These are phyloP conservation scores for Bilobella aurantiaca DNA, from an alignment of 1,140 invertebrate genomes.

Conservation along the genomic window DNA sequence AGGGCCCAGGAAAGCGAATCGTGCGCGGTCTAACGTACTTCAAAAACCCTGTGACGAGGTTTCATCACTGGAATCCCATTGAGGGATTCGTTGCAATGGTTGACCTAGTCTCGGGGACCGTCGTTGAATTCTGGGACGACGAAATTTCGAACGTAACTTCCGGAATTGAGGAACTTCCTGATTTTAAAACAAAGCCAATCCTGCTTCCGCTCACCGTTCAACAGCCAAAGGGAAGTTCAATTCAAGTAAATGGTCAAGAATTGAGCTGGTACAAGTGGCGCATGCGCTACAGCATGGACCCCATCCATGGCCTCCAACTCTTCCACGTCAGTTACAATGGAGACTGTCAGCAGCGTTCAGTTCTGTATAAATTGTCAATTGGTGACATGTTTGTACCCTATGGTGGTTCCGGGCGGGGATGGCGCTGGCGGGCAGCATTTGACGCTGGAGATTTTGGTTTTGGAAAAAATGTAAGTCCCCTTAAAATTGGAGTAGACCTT, in stretches of 20 bases:
- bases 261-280: slow-evolving; percentile 4
- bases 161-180: neutral
- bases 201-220: neutral
- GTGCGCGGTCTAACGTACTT: neutral
- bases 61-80: neutral
- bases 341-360: neutral
- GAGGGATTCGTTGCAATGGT: neutral
- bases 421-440: neutral
- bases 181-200: neutral
- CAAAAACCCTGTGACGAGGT: neutral
- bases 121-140: neutral
- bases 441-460: neutral
- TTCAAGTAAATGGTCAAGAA: neutral
- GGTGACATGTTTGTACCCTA: neutral
- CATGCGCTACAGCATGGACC: neutral
- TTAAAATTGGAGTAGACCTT: neutral
- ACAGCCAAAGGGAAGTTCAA: neutral
- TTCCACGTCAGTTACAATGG: neutral
- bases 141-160: neutral
- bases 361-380: neutral
- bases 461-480: neutral
- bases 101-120: neutral
- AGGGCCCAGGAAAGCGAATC: neutral
- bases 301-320: neutral
- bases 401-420: neutral